Percentiles rank a stretch among this genome's conserved stretches.
These are phyloP conservation scores for Amphipyra tragopoginis DNA, from an alignment of 2,888 invertebrate genomes.

Conservation along the genomic window DNA sequence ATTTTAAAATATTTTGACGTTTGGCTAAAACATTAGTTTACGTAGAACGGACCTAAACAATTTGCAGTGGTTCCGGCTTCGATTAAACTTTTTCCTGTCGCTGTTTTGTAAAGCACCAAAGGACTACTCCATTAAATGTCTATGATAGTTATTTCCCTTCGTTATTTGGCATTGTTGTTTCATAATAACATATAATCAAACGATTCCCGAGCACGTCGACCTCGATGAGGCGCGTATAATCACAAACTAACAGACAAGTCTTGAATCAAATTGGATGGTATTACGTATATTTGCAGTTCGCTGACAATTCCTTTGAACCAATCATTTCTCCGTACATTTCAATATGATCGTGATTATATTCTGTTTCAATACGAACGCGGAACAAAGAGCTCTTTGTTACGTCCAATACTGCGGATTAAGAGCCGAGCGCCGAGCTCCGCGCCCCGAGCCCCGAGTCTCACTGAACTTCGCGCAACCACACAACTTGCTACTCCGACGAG, in stretches of 20 bases:
- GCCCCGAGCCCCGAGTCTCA: neutral
- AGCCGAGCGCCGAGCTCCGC: neutral
- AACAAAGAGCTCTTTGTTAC: slow-evolving; percentile 2
- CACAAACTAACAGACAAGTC: neutral
- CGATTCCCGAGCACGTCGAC: too few relatives aligned
- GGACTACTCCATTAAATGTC: too few relatives aligned
- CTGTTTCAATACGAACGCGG: neutral
- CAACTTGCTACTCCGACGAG: slow-evolving; percentile 7
- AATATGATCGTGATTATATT: slow-evolving; percentile 1
- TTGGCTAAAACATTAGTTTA: too few relatives aligned
- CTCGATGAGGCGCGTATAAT: neutral
- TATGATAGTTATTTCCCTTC: too few relatives aligned
- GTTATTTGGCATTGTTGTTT: too few relatives aligned
- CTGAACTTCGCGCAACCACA: neutral
- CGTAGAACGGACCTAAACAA: too few relatives aligned
- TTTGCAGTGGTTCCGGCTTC: too few relatives aligned
- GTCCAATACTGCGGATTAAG: too few relatives aligned
- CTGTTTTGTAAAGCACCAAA: too few relatives aligned
- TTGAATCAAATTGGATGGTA: neutral
- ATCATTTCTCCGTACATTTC: slow-evolving; percentile 1
- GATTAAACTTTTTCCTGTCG: too few relatives aligned
- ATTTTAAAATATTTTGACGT: too few relatives aligned
- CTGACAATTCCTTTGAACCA: slow-evolving; percentile 22
- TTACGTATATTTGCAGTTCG: slow-evolving; percentile 2
- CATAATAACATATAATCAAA: too few relatives aligned